Percentiles rank a stretch among this genome's conserved stretches.
phyloP scores from a whole-genome alignment of 2,888 invertebrate genomes.

The Neoascia interrupta region DNA sequence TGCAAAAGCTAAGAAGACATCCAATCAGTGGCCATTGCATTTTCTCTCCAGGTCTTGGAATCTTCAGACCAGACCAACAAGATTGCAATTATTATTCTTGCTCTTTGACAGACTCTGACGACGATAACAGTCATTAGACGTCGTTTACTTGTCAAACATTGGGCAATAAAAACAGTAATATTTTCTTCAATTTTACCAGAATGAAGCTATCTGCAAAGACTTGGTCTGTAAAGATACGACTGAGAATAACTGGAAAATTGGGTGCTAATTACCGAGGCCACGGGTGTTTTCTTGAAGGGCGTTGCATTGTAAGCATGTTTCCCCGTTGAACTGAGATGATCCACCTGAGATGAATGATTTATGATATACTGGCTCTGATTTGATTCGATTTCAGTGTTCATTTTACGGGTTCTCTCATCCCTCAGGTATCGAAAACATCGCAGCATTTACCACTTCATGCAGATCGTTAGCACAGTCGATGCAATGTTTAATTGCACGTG shows the following conservation, averaged over 20 bases:
- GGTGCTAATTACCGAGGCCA: conserved; percentile 53
- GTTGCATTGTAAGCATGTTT: no score
- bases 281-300: conserved; percentile 30
- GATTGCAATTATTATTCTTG: neutral
- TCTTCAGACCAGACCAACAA: no score
- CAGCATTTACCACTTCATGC: conserved; percentile 28
- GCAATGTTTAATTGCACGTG: conserved; percentile 1
- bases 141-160: conserved; percentile 64
- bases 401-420: neutral
- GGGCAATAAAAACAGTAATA: conserved; percentile 34
- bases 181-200: conserved; percentile 38
- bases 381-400: conserved; percentile 22
- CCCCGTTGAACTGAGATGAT: neutral
- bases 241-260: conserved; percentile 29
- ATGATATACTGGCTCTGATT: conserved; percentile 27
- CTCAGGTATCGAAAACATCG: conserved; percentile 14
- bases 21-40: no score
- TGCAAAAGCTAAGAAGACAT: no score
- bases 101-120: conserved; percentile 1
- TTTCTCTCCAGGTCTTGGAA: no score
- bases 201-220: neutral
- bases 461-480: conserved; percentile 33
- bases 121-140: conserved; percentile 61
- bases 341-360: conserved; percentile 49
- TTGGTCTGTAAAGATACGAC: no score